Evolutionary conservation across 2,888 invertebrate species (phyloP), one percentile per base, ranked within the genome.

Genomic region (Augochlorella aurata): DNA sequence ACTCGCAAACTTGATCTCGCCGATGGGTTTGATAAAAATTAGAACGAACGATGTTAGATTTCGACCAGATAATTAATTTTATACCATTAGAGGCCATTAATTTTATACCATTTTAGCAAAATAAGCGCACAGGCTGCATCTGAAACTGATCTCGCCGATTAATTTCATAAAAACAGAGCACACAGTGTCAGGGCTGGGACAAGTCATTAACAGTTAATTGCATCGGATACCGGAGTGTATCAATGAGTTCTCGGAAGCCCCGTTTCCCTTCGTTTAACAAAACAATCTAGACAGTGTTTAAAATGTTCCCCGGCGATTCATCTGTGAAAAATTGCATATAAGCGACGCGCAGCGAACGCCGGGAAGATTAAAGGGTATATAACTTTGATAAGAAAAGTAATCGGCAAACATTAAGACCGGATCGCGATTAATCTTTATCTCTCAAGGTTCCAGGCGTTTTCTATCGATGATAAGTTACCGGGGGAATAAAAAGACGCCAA

Each of bases 351-450:
- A 12, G 21, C 21, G 12, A 21, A 24, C 21, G n/a, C 21, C 21
- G 21, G 5, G 10, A 14, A 61, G 61, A 61, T 61, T 61, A 61
- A 61, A 29, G 29, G 16, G 29, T 29, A 16, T 61, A 14, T 29
- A 61, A 61, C 29, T 29, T 16, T 29, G 61, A 61, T 61, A 61
- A 61, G 58, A 7, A 61, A 61, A 61, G 24, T 61, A 29, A 61
- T 61, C 29, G 61, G 16, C 29, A 61, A 61, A 29, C 61, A 61
- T 29, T 61, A 61, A 61, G 29, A 58, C 2, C 24, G 14, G 24
- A 54, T 54, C 54, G 21, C 29, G 61, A 61, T 29, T 61, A 29
- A 61, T 61, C 8, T 24, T 61, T 61, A 61, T 61, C 61, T 61
- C 16, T 61, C 61, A 61, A 61, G 61, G 61, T 61, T 29, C 29